Base-by-base conservation (phyloP, 2,113 vertebrate species). In the Sprattus sprattus region DNA sequence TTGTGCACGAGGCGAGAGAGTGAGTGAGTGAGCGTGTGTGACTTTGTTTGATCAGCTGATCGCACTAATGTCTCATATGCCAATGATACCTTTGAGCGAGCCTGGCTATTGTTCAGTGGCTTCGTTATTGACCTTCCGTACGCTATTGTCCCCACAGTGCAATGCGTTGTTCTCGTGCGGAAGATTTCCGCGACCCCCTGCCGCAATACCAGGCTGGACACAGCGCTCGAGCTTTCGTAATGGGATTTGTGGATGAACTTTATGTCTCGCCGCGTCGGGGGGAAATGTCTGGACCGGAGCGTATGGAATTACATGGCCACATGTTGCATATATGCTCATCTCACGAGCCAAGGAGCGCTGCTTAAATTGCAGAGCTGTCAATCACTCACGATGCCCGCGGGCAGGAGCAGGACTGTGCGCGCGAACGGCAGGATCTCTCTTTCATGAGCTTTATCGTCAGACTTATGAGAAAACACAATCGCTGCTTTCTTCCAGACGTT, bases 121-220 rank as follows among this genome's bases (percentile, higher is more conserved):
- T 78, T 78, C 71, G 32, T 67, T 78, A 78, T 78, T 78, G 71
- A 78, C 71, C 71, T 78, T 39, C 25, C 28, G 71, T 78, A 83
- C 71, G 84, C 87, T 83, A 87, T 88, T 88, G 89, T 86, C 88
- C 89, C 86, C 87, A 78, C 71, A 78, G 84, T 47, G 83, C 83
- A 39, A 83, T 47, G 82, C 86, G 82, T 81, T 22, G 82, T 81
- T 85, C 71, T 84, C 81, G 82, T 84, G 82, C 85, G 32, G 85
- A 87, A 88, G 84, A 84, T 89, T 82, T 57, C 87, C 84, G 86
- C 89, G 90, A 89, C 87, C 83, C 87, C 57, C 83, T 83, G 84
- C 88, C 86, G 90, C 90, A 89, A 85, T 90, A 85, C 83, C 49
- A 82, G 57, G 52, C 88, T 86, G 89, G 91, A 88, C 89, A 85